These are phyloP conservation scores for Oreortyx pictus DNA, from an alignment of 2,797 vertebrate genomes.

Conservation along the genomic window DNA sequence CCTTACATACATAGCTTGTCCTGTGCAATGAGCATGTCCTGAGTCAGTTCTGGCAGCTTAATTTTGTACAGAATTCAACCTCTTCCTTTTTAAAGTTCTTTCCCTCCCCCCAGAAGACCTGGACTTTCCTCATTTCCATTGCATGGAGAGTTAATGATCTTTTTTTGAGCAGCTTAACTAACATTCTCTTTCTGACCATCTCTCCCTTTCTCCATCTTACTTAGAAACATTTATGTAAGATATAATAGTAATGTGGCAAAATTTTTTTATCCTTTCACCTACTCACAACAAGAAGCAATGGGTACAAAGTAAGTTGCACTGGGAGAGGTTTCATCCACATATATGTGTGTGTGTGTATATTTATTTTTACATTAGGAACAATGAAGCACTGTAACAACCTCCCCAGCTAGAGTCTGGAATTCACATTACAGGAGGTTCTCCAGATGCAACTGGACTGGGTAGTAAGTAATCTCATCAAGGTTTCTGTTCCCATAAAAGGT, in stretches of 20 bases:
- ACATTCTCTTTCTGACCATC: too few species aligned
- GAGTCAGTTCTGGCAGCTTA: background rate
- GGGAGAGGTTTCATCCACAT: background rate
- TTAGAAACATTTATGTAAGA: background rate
- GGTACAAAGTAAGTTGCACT: background rate
- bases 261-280: background rate
- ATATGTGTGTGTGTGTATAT: too few species aligned
- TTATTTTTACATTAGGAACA: background rate
- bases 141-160: too few species aligned
- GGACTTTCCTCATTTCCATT: too few species aligned
- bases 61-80: background rate
- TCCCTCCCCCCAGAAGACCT: too few species aligned
- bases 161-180: too few species aligned
- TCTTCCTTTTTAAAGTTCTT: background rate
- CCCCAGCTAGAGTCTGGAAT: background rate
- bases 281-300: background rate
- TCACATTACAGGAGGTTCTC: background rate
- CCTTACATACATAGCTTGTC: rapidly evolving
- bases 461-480: background rate
- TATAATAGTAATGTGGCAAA: rapidly evolving
- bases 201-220: too few species aligned
- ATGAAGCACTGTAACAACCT: background rate
- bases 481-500: background rate
- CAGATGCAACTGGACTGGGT: background rate
- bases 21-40: background rate